These are phyloP conservation scores for Leptoclinus maculatus DNA, from an alignment of 2,797 vertebrate genomes.

Conservation along the genomic window DNA sequence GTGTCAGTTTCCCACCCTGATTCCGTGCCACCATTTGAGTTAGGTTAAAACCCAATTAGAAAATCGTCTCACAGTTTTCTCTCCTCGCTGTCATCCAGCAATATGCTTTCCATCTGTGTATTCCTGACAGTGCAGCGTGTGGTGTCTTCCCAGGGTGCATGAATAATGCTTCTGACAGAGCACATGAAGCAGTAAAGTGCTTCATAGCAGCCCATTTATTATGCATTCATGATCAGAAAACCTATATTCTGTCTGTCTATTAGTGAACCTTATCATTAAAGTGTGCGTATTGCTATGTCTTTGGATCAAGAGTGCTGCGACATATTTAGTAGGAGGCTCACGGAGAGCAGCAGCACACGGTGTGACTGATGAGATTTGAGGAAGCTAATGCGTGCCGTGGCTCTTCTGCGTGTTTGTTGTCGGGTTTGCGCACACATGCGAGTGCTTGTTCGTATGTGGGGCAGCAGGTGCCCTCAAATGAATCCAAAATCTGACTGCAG, in stretches of 20 bases:
- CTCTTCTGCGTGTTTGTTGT: conserved; percentile 8
- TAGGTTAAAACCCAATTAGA: conserved; percentile 22
- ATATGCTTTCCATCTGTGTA: conserved; percentile 57
- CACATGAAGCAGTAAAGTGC: conserved; percentile 5
- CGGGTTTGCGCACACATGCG: not conserved
- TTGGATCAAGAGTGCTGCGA: conserved; percentile 16
- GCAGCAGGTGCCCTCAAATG: conserved; percentile 14
- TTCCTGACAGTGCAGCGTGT: conserved; percentile 24
- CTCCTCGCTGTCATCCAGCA: not conserved
- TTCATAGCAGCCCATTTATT: conserved; percentile 17
- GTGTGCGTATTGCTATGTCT: not conserved
- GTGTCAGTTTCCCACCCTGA: conserved; percentile 28
- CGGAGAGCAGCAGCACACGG: conserved; percentile 29
- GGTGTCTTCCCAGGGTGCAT: conserved; percentile 42
- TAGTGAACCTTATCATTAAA: not conserved
- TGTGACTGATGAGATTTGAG: conserved; percentile 55
- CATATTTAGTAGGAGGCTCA: conserved; percentile 32
- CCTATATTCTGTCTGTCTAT: not conserved
- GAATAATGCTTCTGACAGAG: conserved; percentile 60
- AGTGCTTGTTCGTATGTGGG: not conserved
- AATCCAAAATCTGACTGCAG: conserved; percentile 19
- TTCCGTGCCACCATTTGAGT: not conserved
- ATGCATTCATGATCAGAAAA: conserved; percentile 9
- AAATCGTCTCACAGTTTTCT: conserved; percentile 21
- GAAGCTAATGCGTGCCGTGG: conserved; percentile 2